Evolutionary conservation across 2,113 vertebrate species (phyloP), one percentile per base, ranked within the genome.

Genomic region (Grammomys dolichurus): DNA sequence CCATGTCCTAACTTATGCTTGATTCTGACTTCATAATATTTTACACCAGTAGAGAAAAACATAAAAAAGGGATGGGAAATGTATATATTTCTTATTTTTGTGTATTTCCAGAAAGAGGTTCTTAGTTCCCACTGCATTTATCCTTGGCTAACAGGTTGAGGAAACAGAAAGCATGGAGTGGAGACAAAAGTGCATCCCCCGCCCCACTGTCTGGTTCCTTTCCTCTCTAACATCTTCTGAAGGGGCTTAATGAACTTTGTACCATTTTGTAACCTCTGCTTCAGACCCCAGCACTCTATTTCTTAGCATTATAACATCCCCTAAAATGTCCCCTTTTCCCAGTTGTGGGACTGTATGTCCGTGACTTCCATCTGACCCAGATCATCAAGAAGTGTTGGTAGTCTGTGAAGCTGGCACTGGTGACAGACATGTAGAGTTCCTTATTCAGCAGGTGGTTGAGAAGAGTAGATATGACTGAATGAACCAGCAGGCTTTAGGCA

Each of bases 111-210:
- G 17, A 82, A 67, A 43, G 16, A 43, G 28, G 20, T 60, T 91
- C 26, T 56, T 80, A 24, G 36, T 94, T 92, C 40, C 84, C 22
- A 54, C 6, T 28, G 78, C 46, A 63, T 48, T 94, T 80, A 56
- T 16, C 33, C 10, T 85, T 78, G 36, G 20, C 54, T 90, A 84
- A 26, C 36, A 75, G 72, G 77, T 20, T 19, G 20, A 67, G 63
- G 26, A 48, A 80, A 65, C 17, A 86, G 31, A 72, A 73, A 72
- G 9, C 14, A 28, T 31, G 24, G 28, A 33, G n/a, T 19, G 0
- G 54, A 75, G 8, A 26, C 17, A 19, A 17, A 63, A 20, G 22
- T 65, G 4, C 1, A 1, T 28, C 33, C 17, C 0, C 0, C 2
- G 1, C 19, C 58, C 3, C 2, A 2, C 72, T 12, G 26, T 14